Evolutionary conservation across 1,140 invertebrate species (phyloP), one percentile per base, ranked within the genome.

Genomic region (Euura lappo): DNA sequence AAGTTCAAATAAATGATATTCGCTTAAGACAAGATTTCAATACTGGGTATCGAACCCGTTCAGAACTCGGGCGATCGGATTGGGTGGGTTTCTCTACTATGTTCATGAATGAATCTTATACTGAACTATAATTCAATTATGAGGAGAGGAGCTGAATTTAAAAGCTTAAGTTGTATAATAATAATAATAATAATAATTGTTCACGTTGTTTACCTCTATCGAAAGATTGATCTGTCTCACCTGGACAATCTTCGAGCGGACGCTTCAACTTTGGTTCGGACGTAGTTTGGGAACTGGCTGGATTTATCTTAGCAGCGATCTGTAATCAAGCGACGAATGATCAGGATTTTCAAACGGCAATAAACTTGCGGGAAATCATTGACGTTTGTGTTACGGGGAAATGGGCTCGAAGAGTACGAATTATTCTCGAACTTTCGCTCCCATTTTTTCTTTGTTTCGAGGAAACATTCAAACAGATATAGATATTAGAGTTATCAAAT

Each of bases 271-370:
- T 84, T 60, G 87, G 85, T 79, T 86, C 89, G 76, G 88, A 83
- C 80, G 76, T 88, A 79, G 85, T 83, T 80, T 86, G 85, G 79
- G 91, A 89, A 79, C 90, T 89, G 78, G 89, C 90, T 75, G 92
- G 93, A 88, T 94, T 93, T 79, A 96, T 94, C 88, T 96, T 96
- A 78, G 95, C 94, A 80, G 94, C 94, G 88, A 96, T 93, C 94
- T 96, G 81, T 28, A 28, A 28, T 28, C 28, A 28, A 28, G 28
- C 28, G 28, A 28, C 28, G 28, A 28, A 28, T 28, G 0, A 28
- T 28, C 28, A 28, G 28, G 1, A 28, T 28, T 28, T 28, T 28
- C 28, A 28, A 28, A 28, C 28, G 28, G 28, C 28, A 28, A n/a
- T n/a, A n/a, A 28, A 28, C 28, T 28, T 28, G 28, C 28, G 1